Evolutionary conservation across 2,797 vertebrate species (phyloP).

Genomic region (Neosilurus hyrtlii): DNA sequence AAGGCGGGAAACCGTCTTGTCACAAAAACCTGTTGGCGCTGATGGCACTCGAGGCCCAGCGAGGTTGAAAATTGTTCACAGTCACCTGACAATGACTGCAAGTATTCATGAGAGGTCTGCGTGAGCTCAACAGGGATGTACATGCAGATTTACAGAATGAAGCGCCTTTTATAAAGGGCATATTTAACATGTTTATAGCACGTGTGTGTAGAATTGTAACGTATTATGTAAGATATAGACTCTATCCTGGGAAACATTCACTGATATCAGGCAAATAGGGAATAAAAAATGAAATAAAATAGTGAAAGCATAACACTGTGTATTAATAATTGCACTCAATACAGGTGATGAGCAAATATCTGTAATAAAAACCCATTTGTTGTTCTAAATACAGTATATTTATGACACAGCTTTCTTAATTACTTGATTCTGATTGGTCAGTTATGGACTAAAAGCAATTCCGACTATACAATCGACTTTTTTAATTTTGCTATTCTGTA

Average conservation of each 20-base stretch:
- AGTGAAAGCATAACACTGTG: background rate
- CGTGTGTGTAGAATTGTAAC: too few relatives aligned
- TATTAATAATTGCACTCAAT: background rate
- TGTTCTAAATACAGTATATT: too few relatives aligned
- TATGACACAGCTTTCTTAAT: too few relatives aligned
- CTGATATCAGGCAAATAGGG: background rate
- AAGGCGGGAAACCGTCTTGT: constrained; percentile 13
- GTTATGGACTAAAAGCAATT: too few relatives aligned
- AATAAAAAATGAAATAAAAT: background rate
- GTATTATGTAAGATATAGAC: too few relatives aligned
- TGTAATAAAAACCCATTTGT: background rate
- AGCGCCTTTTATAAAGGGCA: constrained; percentile 13
- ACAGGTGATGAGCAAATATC: background rate
- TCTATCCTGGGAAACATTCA: background rate
- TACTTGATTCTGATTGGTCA: too few relatives aligned
- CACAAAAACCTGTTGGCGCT: constrained; percentile 24
- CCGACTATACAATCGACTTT: too few relatives aligned
- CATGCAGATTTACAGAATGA: background rate
- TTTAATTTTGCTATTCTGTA: too few relatives aligned
- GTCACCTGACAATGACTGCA: constrained; percentile 70
- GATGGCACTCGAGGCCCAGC: constrained; percentile 37
- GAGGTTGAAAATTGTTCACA: constrained; percentile 54
- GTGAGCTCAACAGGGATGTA: too few relatives aligned
- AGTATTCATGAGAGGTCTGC: constrained; percentile 58
- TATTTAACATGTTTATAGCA: background rate